These are phyloP conservation scores for Linurgus olivaceus DNA, from an alignment of 2,797 vertebrate species.

Conservation along the genomic window DNA sequence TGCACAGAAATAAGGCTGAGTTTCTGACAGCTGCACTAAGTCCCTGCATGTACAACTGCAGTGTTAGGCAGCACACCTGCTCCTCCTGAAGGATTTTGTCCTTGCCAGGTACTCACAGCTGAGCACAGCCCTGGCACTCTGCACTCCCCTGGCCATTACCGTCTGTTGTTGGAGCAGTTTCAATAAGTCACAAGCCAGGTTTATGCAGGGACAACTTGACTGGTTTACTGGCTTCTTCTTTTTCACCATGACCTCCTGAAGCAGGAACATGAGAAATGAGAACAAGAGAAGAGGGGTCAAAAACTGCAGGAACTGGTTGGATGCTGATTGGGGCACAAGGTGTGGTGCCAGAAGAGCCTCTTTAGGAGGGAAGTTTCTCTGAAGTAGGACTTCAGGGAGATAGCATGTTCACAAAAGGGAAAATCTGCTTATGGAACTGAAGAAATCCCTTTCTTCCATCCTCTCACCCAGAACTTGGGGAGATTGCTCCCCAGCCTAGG, in stretches of 20 bases:
- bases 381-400: not conserved
- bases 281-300: not conserved
- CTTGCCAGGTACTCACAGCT: not conserved
- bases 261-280: not conserved
- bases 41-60: rapidly evolving
- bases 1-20: not conserved
- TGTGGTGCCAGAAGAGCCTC: not conserved
- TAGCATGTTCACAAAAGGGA: not conserved
- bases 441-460: not conserved
- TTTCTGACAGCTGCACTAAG: not conserved
- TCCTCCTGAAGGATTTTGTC: not conserved
- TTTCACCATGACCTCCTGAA: not conserved
- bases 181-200: not conserved
- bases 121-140: not conserved
- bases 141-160: not conserved
- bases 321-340: not conserved
- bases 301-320: not conserved
- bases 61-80: not conserved
- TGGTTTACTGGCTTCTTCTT: not conserved
- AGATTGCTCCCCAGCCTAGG: not conserved
- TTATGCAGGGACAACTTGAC: not conserved
- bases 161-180: not conserved
- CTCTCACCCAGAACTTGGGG: rapidly evolving
- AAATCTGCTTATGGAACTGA: not conserved
- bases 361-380: not conserved